Conservation (phyloP, 2,888 invertebrate species). For the Brachyptera putata region DNA sequence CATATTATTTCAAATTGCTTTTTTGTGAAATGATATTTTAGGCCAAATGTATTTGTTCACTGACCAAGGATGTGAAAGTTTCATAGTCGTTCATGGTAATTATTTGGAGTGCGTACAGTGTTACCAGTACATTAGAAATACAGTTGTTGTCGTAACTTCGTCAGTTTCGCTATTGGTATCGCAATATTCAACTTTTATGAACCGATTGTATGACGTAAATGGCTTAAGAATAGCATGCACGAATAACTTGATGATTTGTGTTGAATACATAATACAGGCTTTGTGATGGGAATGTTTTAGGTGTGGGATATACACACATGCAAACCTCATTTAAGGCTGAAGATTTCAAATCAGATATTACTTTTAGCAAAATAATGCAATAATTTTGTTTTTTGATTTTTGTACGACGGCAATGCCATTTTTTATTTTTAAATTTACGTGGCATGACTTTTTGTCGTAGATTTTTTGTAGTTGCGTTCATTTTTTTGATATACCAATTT, state of each 20-base stretch:
- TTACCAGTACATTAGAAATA: too few species aligned
- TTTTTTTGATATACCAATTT: constrained; percentile 27
- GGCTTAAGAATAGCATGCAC: constrained; percentile 31
- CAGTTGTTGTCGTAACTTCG: neutral
- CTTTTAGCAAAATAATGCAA: constrained; percentile 10
- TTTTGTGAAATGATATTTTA: too few species aligned
- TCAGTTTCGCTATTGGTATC: neutral
- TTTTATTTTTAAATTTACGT: constrained; percentile 32
- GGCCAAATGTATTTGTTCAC: too few species aligned
- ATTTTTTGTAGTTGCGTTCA: constrained; percentile 32
- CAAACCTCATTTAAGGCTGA: neutral
- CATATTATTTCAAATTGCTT: too few species aligned
- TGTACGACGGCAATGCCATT: constrained; percentile 22
- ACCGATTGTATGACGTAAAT: constrained; percentile 14
- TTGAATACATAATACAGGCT: constrained; percentile 22
- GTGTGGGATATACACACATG: constrained; percentile 26
- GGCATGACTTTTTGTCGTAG: constrained; percentile 33
- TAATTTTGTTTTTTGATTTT: constrained; percentile 23
- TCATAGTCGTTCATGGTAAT: too few species aligned
- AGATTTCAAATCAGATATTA: neutral
- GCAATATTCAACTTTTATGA: neutral
- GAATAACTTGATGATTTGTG: constrained; percentile 31
- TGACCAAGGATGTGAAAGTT: too few species aligned
- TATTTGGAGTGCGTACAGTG: too few species aligned
- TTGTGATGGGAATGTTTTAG: constrained; percentile 32